Conservation (phyloP, 2,113 vertebrate species). For the Mastomys coucha region DNA sequence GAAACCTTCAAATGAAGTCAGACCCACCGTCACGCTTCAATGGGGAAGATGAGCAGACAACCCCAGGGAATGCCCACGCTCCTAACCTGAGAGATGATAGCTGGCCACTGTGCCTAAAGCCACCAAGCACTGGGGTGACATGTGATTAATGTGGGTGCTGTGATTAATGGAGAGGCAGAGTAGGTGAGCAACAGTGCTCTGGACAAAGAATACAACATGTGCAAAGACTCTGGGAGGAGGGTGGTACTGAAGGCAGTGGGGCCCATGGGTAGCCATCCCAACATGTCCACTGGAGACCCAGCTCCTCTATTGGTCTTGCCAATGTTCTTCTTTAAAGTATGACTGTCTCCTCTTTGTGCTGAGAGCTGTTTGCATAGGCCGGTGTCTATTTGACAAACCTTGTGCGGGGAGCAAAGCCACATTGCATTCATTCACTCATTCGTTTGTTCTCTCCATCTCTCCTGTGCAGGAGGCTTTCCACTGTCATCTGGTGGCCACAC, state of each 20-base stretch:
- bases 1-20: background rate
- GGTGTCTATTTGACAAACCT: background rate
- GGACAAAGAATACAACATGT: no score
- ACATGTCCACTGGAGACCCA: background rate
- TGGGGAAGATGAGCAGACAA: background rate
- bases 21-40: background rate
- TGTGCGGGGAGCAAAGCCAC: background rate
- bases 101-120: background rate
- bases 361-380: background rate
- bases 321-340: background rate
- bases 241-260: background rate
- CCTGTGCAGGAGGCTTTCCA: background rate
- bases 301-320: background rate
- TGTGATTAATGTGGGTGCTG: background rate
- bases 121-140: background rate
- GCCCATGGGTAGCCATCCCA: no score
- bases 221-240: constrained; percentile 5
- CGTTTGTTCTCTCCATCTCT: background rate
- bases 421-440: background rate
- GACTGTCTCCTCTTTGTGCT: background rate
- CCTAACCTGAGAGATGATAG: background rate
- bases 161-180: background rate
- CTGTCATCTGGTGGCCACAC: background rate
- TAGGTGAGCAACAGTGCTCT: background rate
- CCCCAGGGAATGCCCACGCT: background rate